Conservation (phyloP, 2,113 vertebrate species). For the Eublepharis macularius region DNA sequence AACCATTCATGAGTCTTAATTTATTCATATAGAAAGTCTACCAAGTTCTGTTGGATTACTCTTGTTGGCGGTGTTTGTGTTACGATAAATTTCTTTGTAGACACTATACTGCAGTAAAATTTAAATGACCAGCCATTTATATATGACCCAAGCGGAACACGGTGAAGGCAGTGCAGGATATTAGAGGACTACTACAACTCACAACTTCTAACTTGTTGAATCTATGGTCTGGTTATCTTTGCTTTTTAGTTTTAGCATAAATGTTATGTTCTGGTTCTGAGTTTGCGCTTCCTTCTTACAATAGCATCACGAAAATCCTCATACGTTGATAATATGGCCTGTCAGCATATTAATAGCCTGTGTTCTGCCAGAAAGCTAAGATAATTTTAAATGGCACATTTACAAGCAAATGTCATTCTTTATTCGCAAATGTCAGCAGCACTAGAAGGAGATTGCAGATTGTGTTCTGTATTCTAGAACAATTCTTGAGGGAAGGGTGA, state of each 20-base stretch:
- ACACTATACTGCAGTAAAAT: neutral
- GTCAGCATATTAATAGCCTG: constrained; percentile 25
- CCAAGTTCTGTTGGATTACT: neutral
- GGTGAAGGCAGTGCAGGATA: neutral
- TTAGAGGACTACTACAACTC: neutral
- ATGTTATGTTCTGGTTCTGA: constrained; percentile 44
- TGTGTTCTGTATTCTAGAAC: constrained; percentile 16
- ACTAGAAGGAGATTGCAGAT: constrained; percentile 3
- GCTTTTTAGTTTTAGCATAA: constrained; percentile 18
- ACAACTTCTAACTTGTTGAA: neutral
- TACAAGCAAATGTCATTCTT: constrained; percentile 15
- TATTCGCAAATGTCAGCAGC: constrained; percentile 17
- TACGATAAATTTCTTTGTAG: neutral
- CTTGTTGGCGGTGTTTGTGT: neutral
- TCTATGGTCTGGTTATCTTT: neutral
- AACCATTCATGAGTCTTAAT: neutral
- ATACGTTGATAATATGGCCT: constrained; percentile 40
- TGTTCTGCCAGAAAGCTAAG: constrained; percentile 20
- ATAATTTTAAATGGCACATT: neutral
- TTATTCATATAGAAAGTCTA: neutral
- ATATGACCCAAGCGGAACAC: neutral
- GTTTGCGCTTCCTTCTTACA: constrained; percentile 29
- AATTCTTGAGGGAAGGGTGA: constrained; percentile 28
- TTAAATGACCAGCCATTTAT: neutral
- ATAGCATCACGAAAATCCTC: constrained; percentile 44